phyloP scores from a whole-genome alignment of 2,113 vertebrate species.

The Hiodon tergisus region DNA sequence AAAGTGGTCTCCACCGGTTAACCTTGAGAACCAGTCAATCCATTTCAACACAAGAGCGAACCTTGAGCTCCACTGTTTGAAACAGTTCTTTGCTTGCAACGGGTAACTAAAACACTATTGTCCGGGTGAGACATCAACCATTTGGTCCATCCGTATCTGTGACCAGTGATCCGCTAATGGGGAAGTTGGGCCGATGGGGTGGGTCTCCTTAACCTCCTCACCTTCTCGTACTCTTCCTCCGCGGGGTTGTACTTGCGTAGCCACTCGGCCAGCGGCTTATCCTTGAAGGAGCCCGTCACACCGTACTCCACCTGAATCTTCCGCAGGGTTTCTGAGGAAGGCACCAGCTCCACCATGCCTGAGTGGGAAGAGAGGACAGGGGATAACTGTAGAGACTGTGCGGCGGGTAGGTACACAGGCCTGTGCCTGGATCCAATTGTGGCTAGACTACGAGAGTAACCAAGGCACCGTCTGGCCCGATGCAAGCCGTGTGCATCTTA shows the following conservation, averaged over 20 bases:
- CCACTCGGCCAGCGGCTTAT: slow-evolving; percentile 97
- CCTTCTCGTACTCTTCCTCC: slow-evolving; percentile 98
- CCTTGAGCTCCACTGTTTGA: not conserved
- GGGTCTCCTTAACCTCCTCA: slow-evolving; percentile 37
- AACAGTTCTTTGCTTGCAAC: not conserved
- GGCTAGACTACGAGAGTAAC: not conserved
- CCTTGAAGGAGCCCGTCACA: slow-evolving; percentile 95
- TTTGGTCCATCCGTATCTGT: too few species aligned
- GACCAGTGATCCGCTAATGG: not conserved
- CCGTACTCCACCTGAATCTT: slow-evolving; percentile 98
- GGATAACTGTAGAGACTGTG: too few species aligned
- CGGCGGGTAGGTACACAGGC: not conserved
- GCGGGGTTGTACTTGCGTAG: slow-evolving; percentile 94
- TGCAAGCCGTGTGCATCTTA: not conserved
- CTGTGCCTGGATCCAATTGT: not conserved
- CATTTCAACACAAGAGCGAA: not conserved
- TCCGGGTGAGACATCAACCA: too few species aligned
- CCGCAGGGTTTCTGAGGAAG: slow-evolving; percentile 90
- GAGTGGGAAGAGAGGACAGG: not conserved
- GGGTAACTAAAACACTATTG: too few species aligned
- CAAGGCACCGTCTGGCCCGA: not conserved
- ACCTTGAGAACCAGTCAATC: not conserved
- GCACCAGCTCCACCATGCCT: slow-evolving; percentile 98
- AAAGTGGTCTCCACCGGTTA: not conserved
- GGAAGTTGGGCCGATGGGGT: not conserved